Evolutionary conservation across 2,113 vertebrate species (phyloP), one percentile per base, ranked within the genome.

Genomic region (Pandion haliaetus): DNA sequence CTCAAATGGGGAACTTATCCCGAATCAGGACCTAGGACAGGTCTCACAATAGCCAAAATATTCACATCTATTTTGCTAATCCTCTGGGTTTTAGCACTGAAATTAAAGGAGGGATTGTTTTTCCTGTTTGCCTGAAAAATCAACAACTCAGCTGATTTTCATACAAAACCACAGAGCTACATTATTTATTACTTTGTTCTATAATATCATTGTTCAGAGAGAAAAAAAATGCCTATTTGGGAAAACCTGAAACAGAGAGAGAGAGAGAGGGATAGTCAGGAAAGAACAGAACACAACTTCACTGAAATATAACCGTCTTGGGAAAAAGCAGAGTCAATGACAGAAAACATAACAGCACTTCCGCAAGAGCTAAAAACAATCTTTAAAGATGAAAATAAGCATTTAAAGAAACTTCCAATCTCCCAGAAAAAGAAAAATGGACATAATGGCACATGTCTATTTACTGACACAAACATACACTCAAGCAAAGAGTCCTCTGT

Each of bases 11-110:
- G 38, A 69, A 44, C 4, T 21, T 17, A 25, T 2, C 14, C 65
- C 21, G 21, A 59, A 85, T 89, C 93, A 96, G 95, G 65, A 97
- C 95, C 87, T 79, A 76, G 84, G 94, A 96, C 93, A 97, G 91
- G 45, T 95, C 93, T 88, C 11, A 0, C 44, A 63, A 52, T 3
- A 76, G 21, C 8, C 20, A 71, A 87, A 86, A 93, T 31, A 81
- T 3, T 52, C 40, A 8, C 10, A 28, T 6, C 14, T 63, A 25
- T 61, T 82, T 93, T 79, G 15, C 45, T 85, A 61, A 76, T 61
- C 20, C 38, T 50, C 40, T 38, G 45, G 3, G 0, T 3, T 70
- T 87, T 57, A 91, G 44, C 49, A 69, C 8, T 57, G 44, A 78
- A 84, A 71, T 47, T 63, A 45, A 89, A 86, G 52, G 11, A 57